phyloP scores from a whole-genome alignment of 1,140 invertebrate genomes.

The Phthorimaea operculella region DNA sequence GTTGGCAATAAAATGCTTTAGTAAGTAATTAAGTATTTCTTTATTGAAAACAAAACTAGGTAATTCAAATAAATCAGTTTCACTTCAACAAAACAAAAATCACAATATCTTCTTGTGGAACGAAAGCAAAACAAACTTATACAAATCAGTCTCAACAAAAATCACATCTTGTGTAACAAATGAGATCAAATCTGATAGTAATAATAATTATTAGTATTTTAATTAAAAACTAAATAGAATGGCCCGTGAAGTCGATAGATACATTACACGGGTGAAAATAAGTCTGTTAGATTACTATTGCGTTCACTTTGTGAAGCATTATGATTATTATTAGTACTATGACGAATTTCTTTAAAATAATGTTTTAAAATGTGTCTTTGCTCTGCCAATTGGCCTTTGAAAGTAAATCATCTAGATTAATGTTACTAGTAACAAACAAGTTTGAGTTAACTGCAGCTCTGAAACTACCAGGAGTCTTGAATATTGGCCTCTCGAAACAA shows the following conservation, averaged over 20 bases:
- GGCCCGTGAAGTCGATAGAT: background rate
- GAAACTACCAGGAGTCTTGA: slow-evolving; percentile 18
- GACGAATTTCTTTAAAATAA: slow-evolving; percentile 18
- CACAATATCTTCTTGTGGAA: too few relatives aligned
- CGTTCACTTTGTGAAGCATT: background rate
- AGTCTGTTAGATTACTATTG: background rate
- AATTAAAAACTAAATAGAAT: too few relatives aligned
- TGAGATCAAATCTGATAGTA: too few relatives aligned
- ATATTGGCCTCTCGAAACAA: slow-evolving; percentile 15
- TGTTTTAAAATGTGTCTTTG: slow-evolving; percentile 16
- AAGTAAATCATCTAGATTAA: slow-evolving; percentile 14
- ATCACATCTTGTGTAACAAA: too few relatives aligned
- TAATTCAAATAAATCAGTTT: too few relatives aligned
- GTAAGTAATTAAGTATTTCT: too few relatives aligned
- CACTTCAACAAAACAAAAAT: too few relatives aligned
- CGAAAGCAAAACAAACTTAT: too few relatives aligned
- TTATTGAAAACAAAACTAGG: too few relatives aligned
- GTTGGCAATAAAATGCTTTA: too few relatives aligned
- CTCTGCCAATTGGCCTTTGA: slow-evolving; percentile 16
- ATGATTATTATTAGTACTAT: background rate
- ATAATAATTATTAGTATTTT: too few relatives aligned
- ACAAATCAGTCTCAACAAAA: too few relatives aligned
- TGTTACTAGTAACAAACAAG: slow-evolving; percentile 7
- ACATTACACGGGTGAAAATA: background rate
- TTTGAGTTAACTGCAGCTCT: slow-evolving; percentile 20